Percentiles rank a stretch among this genome's conserved stretches.
Conservation (phyloP, 2,113 vertebrate genomes). For the Corythaeola cristata region DNA sequence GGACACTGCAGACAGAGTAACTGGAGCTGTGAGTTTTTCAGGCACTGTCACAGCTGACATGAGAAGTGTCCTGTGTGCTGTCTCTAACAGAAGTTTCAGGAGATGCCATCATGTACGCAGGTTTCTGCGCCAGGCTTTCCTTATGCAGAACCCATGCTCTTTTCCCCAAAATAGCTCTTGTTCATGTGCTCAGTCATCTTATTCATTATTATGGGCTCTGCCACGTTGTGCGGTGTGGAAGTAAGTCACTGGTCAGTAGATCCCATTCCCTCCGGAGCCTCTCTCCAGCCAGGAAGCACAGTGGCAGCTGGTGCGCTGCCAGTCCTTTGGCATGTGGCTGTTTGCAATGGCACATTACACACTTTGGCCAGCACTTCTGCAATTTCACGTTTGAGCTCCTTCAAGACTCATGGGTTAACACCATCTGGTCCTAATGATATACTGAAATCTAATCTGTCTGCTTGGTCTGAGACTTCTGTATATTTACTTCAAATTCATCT, state of each 20-base stretch:
- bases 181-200: neutral
- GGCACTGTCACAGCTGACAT: neutral
- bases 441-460: neutral
- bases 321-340: fast-evolving
- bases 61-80: neutral
- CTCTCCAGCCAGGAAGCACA: fast-evolving
- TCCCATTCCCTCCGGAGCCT: fast-evolving
- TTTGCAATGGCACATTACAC: neutral
- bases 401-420: neutral
- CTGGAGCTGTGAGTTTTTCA: neutral
- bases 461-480: neutral
- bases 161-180: neutral
- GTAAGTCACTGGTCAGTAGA: fast-evolving
- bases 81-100: neutral
- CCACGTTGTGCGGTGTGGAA: fast-evolving
- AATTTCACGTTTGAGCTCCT: fast-evolving
- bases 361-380: neutral
- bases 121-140: neutral
- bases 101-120: fast-evolving
- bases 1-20: neutral
- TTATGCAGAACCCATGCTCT: neutral
- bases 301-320: neutral
- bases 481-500: neutral
- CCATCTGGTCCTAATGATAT: neutral
- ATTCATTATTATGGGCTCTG: neutral